A percentile compares a stretch with the other conserved stretches of the same genome.
phyloP scores from a whole-genome alignment of 2,888 invertebrate species.

The Smittia sp. region DNA sequence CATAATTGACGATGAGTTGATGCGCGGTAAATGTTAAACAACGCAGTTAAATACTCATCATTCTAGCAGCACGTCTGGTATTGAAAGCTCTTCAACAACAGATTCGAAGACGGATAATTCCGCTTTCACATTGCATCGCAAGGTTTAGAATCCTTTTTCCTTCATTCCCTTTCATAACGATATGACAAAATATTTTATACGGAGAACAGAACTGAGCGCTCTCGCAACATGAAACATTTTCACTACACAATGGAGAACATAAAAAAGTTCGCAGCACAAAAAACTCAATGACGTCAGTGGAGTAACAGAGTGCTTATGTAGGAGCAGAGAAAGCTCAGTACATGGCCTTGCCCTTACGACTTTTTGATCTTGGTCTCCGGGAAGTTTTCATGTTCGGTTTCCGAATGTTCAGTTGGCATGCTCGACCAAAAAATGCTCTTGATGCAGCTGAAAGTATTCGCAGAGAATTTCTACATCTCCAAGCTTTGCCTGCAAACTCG shows the following conservation, averaged over 20 bases:
- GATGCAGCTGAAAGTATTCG: not conserved
- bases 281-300: slow-evolving; percentile 28
- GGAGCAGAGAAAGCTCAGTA: not conserved
- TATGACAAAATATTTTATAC: not conserved
- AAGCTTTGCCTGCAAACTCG: too few relatives aligned
- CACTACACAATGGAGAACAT: not conserved
- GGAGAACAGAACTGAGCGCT: not conserved
- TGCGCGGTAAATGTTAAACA: too few relatives aligned
- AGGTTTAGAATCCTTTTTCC: not conserved
- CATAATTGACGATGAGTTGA: too few relatives aligned
- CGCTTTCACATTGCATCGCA: not conserved
- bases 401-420: too few relatives aligned
- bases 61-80: not conserved
- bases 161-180: not conserved
- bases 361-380: slow-evolving; percentile 9
- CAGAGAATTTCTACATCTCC: not conserved
- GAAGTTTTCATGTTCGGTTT: not conserved
- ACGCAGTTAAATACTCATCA: not conserved
- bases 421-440: too few relatives aligned
- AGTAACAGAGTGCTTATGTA: not conserved
- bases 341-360: slow-evolving; percentile 27
- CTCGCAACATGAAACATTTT: slow-evolving; percentile 8
- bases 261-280: not conserved
- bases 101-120: not conserved
- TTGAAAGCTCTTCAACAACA: slow-evolving; percentile 1